phyloP scores from a whole-genome alignment of 2,113 vertebrate genomes.

The Todiramphus saurophagus region DNA sequence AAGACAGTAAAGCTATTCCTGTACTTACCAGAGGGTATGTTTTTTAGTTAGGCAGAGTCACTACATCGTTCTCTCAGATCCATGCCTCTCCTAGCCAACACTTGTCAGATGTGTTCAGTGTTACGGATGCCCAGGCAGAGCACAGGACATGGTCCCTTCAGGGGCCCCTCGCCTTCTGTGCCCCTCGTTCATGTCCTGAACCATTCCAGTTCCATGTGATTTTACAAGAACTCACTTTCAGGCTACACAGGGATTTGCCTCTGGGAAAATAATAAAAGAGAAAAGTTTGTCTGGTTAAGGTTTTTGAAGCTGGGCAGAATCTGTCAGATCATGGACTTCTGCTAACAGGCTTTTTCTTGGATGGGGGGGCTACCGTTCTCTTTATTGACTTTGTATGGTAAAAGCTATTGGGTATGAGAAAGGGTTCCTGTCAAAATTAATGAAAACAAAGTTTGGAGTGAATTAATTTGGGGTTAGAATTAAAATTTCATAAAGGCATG shows the following conservation, averaged over 20 bases:
- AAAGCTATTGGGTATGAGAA: background rate
- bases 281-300: background rate
- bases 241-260: background rate
- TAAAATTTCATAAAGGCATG: conserved; percentile 26
- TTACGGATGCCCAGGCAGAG: background rate
- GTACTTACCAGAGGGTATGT: background rate
- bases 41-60: background rate
- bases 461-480: conserved; percentile 12
- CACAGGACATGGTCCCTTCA: background rate
- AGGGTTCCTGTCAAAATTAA: conserved; percentile 9
- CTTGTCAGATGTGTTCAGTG: conserved; percentile 33
- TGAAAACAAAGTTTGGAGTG: conserved; percentile 27
- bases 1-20: background rate
- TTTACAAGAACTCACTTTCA: background rate
- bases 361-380: background rate
- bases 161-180: background rate
- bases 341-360: background rate
- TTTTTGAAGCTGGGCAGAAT: conserved; percentile 14
- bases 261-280: background rate
- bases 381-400: conserved; percentile 7
- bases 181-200: background rate
- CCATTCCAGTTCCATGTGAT: background rate
- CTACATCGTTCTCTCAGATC: background rate
- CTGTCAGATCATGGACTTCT: background rate
- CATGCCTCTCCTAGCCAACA: background rate